Conservation (phyloP, 1,140 invertebrate genomes). For the Saccostrea echinata region DNA sequence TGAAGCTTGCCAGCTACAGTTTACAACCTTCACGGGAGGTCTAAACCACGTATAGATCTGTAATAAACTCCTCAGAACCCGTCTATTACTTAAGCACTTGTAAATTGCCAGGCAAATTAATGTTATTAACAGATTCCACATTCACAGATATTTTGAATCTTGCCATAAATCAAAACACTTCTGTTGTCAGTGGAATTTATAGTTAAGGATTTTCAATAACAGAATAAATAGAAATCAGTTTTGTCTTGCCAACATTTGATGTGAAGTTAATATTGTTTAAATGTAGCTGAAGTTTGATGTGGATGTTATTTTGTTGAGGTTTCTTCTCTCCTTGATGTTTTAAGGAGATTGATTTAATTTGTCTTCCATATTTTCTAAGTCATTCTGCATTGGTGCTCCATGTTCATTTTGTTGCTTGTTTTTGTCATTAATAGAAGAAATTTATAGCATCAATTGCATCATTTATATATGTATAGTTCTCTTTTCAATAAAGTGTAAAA, state of each 20-base stretch:
- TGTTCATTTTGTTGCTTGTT: neutral
- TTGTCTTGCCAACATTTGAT: neutral
- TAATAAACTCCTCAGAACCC: neutral
- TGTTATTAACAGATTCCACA: slow-evolving; percentile 1
- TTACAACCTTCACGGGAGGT: neutral
- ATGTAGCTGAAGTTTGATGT: neutral
- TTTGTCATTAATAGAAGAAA: neutral
- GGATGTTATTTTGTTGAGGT: neutral
- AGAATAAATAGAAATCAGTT: neutral
- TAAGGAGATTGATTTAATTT: slow-evolving; percentile 4
- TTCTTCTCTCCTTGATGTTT: neutral
- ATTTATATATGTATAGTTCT: neutral
- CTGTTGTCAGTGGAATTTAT: neutral
- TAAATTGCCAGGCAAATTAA: slow-evolving; percentile 7
- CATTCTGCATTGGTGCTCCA: slow-evolving; percentile 5
- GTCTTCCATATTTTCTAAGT: slow-evolving; percentile 1
- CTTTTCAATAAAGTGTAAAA: too few relatives aligned
- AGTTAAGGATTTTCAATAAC: neutral
- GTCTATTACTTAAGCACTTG: slow-evolving; percentile 18
- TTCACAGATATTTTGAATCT: neutral
- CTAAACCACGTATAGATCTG: neutral
- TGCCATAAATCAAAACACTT: neutral
- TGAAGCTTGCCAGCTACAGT: neutral
- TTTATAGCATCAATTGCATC: neutral
- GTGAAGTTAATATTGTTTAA: neutral